Conservation (phyloP, 2,888 invertebrate species). For the Temnothorax unifasciatus region DNA sequence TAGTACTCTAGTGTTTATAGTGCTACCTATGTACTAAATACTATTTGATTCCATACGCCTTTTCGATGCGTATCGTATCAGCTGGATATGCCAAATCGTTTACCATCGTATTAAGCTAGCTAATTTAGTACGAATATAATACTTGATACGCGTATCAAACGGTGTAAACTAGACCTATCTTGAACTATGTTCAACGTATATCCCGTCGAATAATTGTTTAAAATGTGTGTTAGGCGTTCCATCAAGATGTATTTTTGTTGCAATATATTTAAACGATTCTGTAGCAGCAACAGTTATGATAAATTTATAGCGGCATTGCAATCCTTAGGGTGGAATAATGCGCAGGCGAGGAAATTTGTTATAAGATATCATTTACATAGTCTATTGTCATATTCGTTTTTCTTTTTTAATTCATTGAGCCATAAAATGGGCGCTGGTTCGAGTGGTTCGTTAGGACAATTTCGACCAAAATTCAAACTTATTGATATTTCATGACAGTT, state of each 20-base stretch:
- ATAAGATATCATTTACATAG: neutral
- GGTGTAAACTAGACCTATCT: neutral
- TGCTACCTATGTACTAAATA: no score
- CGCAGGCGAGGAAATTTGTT: neutral
- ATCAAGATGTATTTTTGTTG: neutral
- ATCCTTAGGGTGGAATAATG: neutral
- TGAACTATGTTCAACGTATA: neutral
- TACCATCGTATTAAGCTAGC: no score
- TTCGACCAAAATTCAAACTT: neutral
- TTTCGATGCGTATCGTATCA: no score
- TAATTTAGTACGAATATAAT: neutral
- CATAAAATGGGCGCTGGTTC: neutral
- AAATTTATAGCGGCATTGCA: neutral
- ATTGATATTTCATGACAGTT: neutral
- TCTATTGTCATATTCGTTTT: neutral
- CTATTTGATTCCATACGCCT: no score
- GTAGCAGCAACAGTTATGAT: neutral
- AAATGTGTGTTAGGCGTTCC: neutral
- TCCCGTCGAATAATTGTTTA: neutral
- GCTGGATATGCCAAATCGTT: no score
- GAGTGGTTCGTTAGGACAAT: neutral
- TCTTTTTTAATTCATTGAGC: neutral
- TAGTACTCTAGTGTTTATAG: no score
- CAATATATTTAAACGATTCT: neutral
- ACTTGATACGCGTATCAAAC: neutral